phyloP scores from a whole-genome alignment of 1,140 invertebrate species.

The Steinernema khuongi region DNA sequence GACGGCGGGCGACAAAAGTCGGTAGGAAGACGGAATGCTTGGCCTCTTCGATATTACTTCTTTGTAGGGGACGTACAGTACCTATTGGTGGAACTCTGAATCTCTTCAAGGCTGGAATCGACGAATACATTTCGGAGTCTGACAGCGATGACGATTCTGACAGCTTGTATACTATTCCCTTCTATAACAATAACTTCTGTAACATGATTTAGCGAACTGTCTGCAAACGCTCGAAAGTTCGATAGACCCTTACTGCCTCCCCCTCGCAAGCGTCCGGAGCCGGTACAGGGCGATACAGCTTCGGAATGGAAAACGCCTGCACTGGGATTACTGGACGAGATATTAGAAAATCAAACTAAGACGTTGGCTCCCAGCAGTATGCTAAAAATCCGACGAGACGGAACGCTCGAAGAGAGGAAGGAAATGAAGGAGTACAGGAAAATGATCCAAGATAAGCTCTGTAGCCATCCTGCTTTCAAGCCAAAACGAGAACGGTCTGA shows the following conservation, averaged over 20 bases:
- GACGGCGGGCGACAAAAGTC: background rate
- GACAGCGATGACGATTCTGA: conserved; percentile 5
- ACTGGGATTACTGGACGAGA: background rate
- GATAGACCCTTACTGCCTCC: background rate
- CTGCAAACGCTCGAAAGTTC: background rate
- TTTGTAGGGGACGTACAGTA: background rate
- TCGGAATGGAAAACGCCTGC: background rate
- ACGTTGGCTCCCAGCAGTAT: background rate
- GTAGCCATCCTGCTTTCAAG: background rate
- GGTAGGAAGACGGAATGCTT: background rate
- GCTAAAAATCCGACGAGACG: background rate
- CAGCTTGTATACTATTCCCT: background rate
- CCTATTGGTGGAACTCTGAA: background rate
- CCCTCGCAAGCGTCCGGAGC: background rate
- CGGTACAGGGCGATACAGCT: background rate
- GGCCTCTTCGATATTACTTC: background rate
- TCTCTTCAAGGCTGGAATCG: background rate
- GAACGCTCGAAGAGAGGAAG: background rate
- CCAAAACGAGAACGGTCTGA: background rate
- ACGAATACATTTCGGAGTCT: background rate
- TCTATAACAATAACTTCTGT: background rate
- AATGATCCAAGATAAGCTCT: background rate
- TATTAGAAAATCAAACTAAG: background rate
- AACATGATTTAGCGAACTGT: background rate
- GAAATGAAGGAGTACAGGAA: conserved; percentile 6